phyloP scores from a whole-genome alignment of 2,888 invertebrate species.

The Caenorhabditis sp. region DNA sequence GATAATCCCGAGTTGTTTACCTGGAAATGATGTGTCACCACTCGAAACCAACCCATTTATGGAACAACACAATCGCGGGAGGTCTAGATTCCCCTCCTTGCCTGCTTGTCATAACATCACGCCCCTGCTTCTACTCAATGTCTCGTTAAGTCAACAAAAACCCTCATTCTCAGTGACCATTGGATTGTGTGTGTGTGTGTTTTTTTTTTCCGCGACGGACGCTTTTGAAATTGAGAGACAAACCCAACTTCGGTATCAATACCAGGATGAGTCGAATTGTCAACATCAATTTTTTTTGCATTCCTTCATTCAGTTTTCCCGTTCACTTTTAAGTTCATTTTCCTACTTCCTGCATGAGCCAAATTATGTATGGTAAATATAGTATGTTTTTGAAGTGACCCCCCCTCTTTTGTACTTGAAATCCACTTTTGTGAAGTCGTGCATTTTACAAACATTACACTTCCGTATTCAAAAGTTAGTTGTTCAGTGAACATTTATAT shows the following conservation, averaged over 20 bases:
- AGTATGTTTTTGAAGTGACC: neutral
- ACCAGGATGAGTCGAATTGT: neutral
- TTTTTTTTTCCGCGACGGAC: neutral
- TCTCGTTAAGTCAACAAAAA: conserved; percentile 34
- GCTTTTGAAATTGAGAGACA: neutral
- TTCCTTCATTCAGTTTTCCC: neutral
- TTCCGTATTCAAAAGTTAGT: conserved; percentile 1
- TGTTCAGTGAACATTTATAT: neutral
- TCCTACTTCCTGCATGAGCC: neutral
- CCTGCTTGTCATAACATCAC: conserved; percentile 43
- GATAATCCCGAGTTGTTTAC: neutral
- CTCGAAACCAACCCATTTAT: conserved; percentile 7
- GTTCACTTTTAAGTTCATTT: neutral
- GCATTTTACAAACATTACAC: neutral
- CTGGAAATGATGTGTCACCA: neutral
- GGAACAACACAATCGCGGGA: neutral
- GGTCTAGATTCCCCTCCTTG: conserved; percentile 12
- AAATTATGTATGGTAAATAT: neutral
- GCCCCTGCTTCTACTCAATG: conserved; percentile 30
- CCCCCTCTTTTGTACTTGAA: neutral
- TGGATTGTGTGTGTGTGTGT: neutral
- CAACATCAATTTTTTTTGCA: neutral
- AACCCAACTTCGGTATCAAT: neutral
- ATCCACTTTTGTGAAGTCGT: neutral
- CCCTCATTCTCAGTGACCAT: neutral